Evolutionary conservation across 2,113 vertebrate species (phyloP), one percentile per base, ranked within the genome.

Genomic region (Nannobrachium achirus): DNA sequence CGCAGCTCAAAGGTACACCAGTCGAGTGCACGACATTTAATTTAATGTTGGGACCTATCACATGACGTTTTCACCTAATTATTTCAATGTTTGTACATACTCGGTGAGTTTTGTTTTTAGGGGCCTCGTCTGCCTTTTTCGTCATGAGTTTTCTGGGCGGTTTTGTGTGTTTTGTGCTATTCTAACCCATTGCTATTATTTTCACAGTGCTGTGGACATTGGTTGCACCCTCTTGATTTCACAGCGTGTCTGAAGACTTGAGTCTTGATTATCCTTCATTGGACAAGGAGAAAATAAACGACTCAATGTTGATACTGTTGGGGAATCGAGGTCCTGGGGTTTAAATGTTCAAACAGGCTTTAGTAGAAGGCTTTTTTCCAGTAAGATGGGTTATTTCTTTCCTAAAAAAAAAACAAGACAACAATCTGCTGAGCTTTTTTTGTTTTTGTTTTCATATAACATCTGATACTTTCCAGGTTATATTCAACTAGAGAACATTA

Each of bases 381-480:
- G 58, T 82, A 66, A 71, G 63, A 83, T 80, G 56, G 51, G 57
- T 83, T 11, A 19, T 82, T 76, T 83, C 46, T 76, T 69, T 66
- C 58, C 50, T 65, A 78, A 75, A 73, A 33, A 33, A n/a, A n/a
- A n/a, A n/a, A n/a, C n/a, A n/a, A n/a, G n/a, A 33, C 25, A 33
- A 33, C 25, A 69, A 52, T 84, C 80, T 91, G 80, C 78, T 79
- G 71, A 90, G 56, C 72, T 86, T 33, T 33, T n/a, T n/a, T n/a
- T n/a, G n/a, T n/a, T n/a, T 84, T 83, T 86, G 61, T 87, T 84
- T 91, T 82, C 80, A 81, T 89, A 80, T 82, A 86, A 65, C 65
- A 90, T 92, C 89, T 91, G 93, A 94, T 93, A 92, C 92, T 95
- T 93, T 82, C 75, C 90, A 89, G 93, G 93, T 91, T 93, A 88